These are phyloP conservation scores for Trematocara macrostoma DNA, from an alignment of 2,113 vertebrate genomes.

Conservation along the genomic window DNA sequence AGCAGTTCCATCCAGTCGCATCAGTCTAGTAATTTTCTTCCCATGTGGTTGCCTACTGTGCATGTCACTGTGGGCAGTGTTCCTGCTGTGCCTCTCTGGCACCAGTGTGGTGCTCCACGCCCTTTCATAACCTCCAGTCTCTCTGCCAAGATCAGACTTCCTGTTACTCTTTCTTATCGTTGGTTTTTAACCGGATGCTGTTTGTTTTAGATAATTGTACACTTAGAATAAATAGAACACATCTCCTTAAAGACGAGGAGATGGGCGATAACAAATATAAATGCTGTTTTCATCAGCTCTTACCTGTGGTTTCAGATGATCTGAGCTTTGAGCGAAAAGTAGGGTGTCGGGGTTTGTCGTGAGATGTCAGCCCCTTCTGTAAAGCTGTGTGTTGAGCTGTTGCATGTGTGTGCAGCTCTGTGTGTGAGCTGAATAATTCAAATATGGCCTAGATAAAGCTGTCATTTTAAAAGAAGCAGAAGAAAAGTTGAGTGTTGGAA, in stretches of 20 bases:
- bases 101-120: constrained; percentile 8
- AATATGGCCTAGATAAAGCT: not conserved
- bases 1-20: not conserved
- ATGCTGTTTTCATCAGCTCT: not conserved
- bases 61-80: constrained; percentile 14
- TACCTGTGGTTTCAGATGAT: not conserved
- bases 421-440: not conserved
- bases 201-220: not conserved
- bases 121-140: not conserved
- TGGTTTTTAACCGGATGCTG: not conserved
- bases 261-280: not conserved
- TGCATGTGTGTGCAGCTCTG: not conserved
- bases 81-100: constrained; percentile 21
- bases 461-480: not conserved
- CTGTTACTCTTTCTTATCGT: constrained; percentile 5
- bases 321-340: not conserved
- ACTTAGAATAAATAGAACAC: not conserved
- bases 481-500: not conserved
- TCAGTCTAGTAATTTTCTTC: constrained; percentile 11
- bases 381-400: not conserved
- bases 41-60: constrained; percentile 30
- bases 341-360: not conserved
- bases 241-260: not conserved
- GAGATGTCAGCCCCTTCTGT: not conserved
- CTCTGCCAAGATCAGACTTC: constrained; percentile 36